Percentiles rank a stretch among this genome's conserved stretches.
Evolutionary conservation across 2,113 vertebrate genomes (phyloP).

Genomic region (Myodes glareolus): DNA sequence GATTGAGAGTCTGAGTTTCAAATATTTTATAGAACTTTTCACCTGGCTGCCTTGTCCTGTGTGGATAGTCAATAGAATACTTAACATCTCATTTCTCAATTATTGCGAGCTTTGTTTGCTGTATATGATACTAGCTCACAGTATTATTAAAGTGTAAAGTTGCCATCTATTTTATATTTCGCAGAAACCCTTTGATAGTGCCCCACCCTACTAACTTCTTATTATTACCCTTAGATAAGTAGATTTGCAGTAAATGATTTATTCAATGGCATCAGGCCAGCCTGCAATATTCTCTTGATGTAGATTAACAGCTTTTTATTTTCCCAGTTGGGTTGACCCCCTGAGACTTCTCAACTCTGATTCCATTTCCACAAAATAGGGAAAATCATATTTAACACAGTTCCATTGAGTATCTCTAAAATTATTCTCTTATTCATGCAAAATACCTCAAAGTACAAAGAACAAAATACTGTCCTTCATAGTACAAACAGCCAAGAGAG

Average conservation of each 20-base stretch:
- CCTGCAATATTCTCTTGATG: slow-evolving; percentile 14
- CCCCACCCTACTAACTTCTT: background rate
- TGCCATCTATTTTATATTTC: background rate
- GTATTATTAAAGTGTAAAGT: background rate
- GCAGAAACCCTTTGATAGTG: slow-evolving; percentile 5
- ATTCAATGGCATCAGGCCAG: slow-evolving; percentile 18
- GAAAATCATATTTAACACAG: slow-evolving; percentile 19
- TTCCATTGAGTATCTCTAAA: background rate
- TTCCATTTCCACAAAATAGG: slow-evolving; percentile 40
- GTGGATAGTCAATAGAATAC: background rate
- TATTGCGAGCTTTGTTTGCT: background rate
- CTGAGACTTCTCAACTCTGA: slow-evolving; percentile 38
- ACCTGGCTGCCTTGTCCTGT: background rate
- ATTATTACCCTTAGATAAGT: background rate
- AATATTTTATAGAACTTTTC: background rate
- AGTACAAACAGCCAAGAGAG: background rate
- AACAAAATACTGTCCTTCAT: background rate
- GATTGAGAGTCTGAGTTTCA: background rate
- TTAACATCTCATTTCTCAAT: slow-evolving; percentile 36
- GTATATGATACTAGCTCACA: background rate
- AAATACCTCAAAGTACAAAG: background rate
- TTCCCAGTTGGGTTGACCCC: slow-evolving; percentile 29
- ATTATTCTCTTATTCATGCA: slow-evolving; percentile 20
- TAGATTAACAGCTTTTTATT: slow-evolving; percentile 47
- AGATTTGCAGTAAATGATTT: slow-evolving; percentile 23